A percentile compares a stretch with the other conserved stretches of the same genome.
Evolutionary conservation across 1,140 invertebrate species (phyloP).

Genomic region (Bombyx mandarina): DNA sequence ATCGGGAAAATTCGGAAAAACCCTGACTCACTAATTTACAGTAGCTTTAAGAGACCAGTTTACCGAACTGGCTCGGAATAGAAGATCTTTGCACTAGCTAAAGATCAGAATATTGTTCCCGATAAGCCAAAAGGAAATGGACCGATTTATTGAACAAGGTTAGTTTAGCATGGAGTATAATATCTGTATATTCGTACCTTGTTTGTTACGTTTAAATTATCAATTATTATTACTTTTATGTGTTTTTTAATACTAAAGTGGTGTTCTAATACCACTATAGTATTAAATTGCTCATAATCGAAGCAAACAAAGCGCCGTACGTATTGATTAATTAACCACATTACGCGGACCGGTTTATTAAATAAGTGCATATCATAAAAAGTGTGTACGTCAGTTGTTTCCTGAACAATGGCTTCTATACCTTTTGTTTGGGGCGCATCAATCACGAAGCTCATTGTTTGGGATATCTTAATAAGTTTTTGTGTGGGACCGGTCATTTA

Average conservation of each 20-base stretch:
- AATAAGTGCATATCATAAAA: conserved; percentile 43
- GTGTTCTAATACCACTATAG: neutral
- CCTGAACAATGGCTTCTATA: conserved; percentile 36
- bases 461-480: conserved; percentile 66
- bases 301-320: conserved; percentile 22
- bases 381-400: conserved; percentile 27
- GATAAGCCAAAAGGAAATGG: no score
- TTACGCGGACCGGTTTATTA: conserved; percentile 53
- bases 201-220: neutral
- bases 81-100: no score
- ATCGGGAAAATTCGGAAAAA: no score
- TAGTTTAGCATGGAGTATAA: no score
- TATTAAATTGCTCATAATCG: neutral
- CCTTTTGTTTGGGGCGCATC: conserved; percentile 59
- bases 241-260: neutral
- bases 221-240: neutral
- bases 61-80: no score
- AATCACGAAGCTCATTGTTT: conserved; percentile 57
- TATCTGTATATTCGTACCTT: neutral
- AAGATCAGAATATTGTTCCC: no score
- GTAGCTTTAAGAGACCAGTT: no score
- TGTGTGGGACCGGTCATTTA: conserved; percentile 59
- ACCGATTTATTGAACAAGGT: no score
- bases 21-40: no score
- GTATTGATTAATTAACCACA: conserved; percentile 54